Evolutionary conservation across 2,113 vertebrate species (phyloP), one percentile per base, ranked within the genome.

Genomic region (Procapra przewalskii): DNA sequence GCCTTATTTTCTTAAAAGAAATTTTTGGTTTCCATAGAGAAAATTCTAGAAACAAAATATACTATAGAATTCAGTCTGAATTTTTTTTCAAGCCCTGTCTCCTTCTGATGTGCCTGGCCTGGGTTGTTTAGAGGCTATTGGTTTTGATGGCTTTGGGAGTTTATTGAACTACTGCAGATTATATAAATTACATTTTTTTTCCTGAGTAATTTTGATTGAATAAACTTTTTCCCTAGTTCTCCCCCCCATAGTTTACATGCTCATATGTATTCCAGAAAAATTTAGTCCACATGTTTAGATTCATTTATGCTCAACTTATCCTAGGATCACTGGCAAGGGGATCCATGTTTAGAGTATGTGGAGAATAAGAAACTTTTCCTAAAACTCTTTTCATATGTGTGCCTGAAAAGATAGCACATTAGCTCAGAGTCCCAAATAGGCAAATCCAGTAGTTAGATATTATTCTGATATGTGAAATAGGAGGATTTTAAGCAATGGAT

Each of bases 151-250:
- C 48, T 95, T 91, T 79, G 82, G 52, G 40, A 89, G 21, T 96
- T 94, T 87, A 71, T 86, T 91, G 59, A 91, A 96, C 59, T 91
- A 48, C n/a, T 96, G 43, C 2, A 90, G 87, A 90, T 93, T 82
- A 45, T 52, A 77, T 43, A 71, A 90, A 23, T 64, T 88, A n/a
- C 19, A 23, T 86, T 83, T 90, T 94, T 94, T 95, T 96, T 94
- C 79, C 80, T 89, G 88, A 95, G 40, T 97, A 94, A 90, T 94
- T 97, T 97, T 94, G 84, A 89, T 95, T 77, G 90, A 97, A 89
- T 94, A 90, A 64, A 80, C 11, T n/a, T 93, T 96, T 91, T 21
- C 77, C 33, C 82, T 91, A 57, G 15, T 94, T 90, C 23, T 86
- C 88, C 13, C 50, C 27, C 21, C 5, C 14, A 92, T 96, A n/a